A percentile compares a stretch with the other conserved stretches of the same genome.
Conservation (phyloP, 2,888 invertebrate genomes). For the Drosophila neonasuta region DNA sequence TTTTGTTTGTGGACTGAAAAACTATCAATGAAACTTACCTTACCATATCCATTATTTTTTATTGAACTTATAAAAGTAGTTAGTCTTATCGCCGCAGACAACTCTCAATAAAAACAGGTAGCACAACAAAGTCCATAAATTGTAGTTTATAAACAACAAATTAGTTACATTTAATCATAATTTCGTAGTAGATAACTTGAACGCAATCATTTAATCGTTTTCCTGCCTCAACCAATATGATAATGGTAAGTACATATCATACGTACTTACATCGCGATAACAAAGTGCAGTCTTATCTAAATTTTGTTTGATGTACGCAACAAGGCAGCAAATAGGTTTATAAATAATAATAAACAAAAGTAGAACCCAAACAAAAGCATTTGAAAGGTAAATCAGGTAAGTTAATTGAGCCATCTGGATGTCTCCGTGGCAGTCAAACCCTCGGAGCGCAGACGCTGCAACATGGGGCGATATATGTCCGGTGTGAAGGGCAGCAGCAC, state of each 20-base stretch:
- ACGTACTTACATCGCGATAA: slow-evolving; percentile 33
- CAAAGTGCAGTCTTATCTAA: slow-evolving; percentile 47
- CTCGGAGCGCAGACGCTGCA: slow-evolving; percentile 92
- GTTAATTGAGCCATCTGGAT: slow-evolving; percentile 83
- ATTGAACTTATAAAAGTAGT: neutral
- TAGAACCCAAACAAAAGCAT: slow-evolving; percentile 9
- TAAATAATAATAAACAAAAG: slow-evolving; percentile 28
- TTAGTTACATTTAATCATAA: slow-evolving; percentile 15
- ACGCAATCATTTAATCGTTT: slow-evolving; percentile 10
- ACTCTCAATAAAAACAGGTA: neutral
- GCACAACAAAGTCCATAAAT: neutral
- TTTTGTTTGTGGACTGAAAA: neutral
- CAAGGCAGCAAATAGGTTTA: slow-evolving; percentile 14
- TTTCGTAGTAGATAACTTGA: slow-evolving; percentile 6
- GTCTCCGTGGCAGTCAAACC: slow-evolving; percentile 89
- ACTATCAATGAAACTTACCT: neutral
- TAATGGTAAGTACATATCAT: slow-evolving; percentile 34
- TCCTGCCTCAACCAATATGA: slow-evolving; percentile 9
- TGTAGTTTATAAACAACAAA: neutral
- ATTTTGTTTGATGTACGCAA: slow-evolving; percentile 19
- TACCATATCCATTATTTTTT: neutral
- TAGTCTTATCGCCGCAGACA: neutral
- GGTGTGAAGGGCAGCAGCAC: slow-evolving; percentile 95
- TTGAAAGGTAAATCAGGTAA: slow-evolving; percentile 4
- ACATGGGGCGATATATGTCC: slow-evolving; percentile 95